Conservation (phyloP, 2,113 vertebrate genomes). For the Peromyscus californicus region DNA sequence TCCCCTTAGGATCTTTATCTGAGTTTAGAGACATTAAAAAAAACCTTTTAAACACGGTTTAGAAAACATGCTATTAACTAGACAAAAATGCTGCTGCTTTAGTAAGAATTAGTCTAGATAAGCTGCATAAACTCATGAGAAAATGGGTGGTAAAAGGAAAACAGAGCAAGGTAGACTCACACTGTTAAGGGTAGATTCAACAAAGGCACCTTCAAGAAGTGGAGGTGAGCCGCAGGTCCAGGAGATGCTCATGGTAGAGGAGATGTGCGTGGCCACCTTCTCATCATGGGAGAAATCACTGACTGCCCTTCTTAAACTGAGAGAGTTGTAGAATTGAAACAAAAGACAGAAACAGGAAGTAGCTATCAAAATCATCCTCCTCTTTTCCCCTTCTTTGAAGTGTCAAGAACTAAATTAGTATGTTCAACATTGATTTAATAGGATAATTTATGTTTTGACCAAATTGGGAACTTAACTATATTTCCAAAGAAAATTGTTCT, state of each 20-base stretch:
- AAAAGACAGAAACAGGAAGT: background rate
- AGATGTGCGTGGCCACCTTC: background rate
- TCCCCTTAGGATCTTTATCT: background rate
- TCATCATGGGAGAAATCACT: background rate
- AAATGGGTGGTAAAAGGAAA: no score
- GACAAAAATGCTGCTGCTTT: background rate
- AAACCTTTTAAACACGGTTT: background rate
- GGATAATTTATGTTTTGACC: background rate
- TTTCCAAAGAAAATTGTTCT: background rate
- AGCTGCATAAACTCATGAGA: background rate
- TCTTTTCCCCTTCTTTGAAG: background rate
- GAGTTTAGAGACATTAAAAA: background rate
- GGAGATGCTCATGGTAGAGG: fast-evolving
- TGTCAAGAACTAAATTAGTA: background rate
- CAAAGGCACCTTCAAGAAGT: fast-evolving
- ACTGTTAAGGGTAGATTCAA: background rate
- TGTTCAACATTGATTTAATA: constrained; percentile 42
- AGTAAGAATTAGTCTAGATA: background rate
- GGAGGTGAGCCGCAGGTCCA: background rate
- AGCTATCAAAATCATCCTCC: background rate
- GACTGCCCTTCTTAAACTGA: background rate
- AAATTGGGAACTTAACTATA: constrained; percentile 20
- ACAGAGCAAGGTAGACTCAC: background rate
- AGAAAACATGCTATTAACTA: background rate
- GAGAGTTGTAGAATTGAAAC: background rate